Evolutionary conservation across 2,888 invertebrate species (phyloP).

Genomic region (Oegoconia quadripuncta): DNA sequence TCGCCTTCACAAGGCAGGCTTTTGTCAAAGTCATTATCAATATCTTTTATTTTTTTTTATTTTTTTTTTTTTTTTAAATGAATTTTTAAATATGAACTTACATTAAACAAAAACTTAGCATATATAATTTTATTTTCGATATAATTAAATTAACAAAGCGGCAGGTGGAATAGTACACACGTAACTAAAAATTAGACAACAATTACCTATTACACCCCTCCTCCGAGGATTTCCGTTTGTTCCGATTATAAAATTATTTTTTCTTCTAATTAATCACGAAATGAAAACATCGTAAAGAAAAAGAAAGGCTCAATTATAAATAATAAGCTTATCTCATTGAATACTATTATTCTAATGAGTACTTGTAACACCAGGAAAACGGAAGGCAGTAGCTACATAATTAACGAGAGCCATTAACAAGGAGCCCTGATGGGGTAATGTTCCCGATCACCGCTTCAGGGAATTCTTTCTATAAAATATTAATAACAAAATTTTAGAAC

Average conservation of each 20-base stretch:
- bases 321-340: not conserved
- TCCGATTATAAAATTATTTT: too few relatives aligned
- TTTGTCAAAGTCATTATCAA: too few relatives aligned
- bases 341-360: slow-evolving; percentile 16
- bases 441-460: not conserved
- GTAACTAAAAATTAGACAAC: too few relatives aligned
- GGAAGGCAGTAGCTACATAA: slow-evolving; percentile 29
- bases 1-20: too few relatives aligned
- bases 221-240: too few relatives aligned
- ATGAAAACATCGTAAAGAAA: too few relatives aligned
- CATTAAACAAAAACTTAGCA: not conserved
- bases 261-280: too few relatives aligned
- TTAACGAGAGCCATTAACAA: slow-evolving; percentile 30
- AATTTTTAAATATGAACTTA: not conserved
- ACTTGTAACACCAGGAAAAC: slow-evolving; percentile 16
- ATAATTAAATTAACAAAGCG: too few relatives aligned
- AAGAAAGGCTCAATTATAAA: too few relatives aligned
- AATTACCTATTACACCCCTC: too few relatives aligned
- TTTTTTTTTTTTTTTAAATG: not conserved
- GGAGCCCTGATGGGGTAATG: not conserved
- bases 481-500: not conserved
- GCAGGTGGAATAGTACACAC: too few relatives aligned
- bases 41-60: not conserved
- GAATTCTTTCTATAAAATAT: not conserved
- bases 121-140: not conserved